Evolutionary conservation across 2,113 vertebrate species (phyloP), one percentile per base, ranked within the genome.

Genomic region (Crypturellus undulatus): DNA sequence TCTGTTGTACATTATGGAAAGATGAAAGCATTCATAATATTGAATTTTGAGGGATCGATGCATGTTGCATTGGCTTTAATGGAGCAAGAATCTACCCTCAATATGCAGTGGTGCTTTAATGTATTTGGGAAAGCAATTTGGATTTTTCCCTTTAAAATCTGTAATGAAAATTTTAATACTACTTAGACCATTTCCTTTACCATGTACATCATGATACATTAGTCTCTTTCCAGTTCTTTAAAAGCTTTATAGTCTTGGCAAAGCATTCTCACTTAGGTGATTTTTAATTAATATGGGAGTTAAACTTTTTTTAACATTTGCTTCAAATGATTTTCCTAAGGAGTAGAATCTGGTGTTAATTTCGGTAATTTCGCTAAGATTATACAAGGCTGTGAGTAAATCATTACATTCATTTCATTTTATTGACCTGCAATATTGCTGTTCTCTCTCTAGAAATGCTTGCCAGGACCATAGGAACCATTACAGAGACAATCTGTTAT

Each of bases 281-380:
- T 10, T 84, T 80, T 93, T 51, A 88, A 36, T 32, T 90, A 85
- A 83, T 63, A 28, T 4, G 82, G 78, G 59, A 86, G 58, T 34
- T 34, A 83, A 19, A 7, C 67, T 88, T 80, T 90, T 5, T 58
- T 24, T 73, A 76, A 77, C 10, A 34, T 25, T 80, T 62, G 11
- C 62, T 96, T 95, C 49, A 90, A 93, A 87, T 79, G 68, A 25
- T 73, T 62, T 92, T 65, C 36, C 47, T 32, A 75, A 90, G 77
- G 12, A 89, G 49, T n/a, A 88, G 49, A 92, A 94, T 65, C 51
- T 83, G 24, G 22, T 91, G 36, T 34, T 89, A 71, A 86, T 93
- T 75, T 89, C 12, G 15, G 63, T 76, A 60, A 91, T 94, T 89
- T 79, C 22, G 52, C 32, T 77, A 69, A 26, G 84, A 59, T 56